Percentiles rank a stretch among this genome's conserved stretches.
Conservation (phyloP, 2,113 vertebrate species). For the Camelus dromedarius region DNA sequence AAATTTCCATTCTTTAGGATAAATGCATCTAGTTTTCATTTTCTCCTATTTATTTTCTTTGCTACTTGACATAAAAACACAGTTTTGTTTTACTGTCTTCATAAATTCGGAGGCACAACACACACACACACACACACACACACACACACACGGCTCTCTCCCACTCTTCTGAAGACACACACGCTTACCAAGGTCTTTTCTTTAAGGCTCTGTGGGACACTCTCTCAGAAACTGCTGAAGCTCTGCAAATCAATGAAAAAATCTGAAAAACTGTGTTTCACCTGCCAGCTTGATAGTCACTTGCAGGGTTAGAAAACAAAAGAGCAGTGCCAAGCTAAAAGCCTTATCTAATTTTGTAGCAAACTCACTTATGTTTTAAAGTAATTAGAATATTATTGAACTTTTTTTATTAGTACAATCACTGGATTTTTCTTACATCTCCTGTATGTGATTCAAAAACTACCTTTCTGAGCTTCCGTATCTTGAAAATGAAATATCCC, state of each 20-base stretch:
- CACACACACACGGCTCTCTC: neutral
- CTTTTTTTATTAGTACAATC: neutral
- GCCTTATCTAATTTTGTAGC: neutral
- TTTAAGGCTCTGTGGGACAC: neutral
- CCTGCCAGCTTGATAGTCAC: neutral
- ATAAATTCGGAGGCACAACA: neutral
- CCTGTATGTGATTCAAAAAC: constrained; percentile 53
- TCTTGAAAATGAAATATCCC: neutral
- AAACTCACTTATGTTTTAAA: neutral
- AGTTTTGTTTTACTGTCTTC: neutral
- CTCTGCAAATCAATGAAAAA: neutral
- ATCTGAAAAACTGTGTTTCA: neutral
- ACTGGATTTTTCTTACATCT: constrained; percentile 68
- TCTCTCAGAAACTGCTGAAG: neutral
- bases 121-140: too few species aligned
- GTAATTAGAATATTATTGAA: constrained; percentile 69
- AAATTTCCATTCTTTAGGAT: neutral
- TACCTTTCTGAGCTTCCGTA: constrained; percentile 61
- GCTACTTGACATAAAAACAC: neutral
- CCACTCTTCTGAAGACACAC: neutral
- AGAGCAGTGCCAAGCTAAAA: neutral
- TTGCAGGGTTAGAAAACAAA: neutral
- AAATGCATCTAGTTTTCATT: neutral
- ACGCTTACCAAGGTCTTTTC: neutral
- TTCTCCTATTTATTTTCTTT: neutral